Conservation (phyloP, 2,113 vertebrate species). For the Etheostoma cragini region DNA sequence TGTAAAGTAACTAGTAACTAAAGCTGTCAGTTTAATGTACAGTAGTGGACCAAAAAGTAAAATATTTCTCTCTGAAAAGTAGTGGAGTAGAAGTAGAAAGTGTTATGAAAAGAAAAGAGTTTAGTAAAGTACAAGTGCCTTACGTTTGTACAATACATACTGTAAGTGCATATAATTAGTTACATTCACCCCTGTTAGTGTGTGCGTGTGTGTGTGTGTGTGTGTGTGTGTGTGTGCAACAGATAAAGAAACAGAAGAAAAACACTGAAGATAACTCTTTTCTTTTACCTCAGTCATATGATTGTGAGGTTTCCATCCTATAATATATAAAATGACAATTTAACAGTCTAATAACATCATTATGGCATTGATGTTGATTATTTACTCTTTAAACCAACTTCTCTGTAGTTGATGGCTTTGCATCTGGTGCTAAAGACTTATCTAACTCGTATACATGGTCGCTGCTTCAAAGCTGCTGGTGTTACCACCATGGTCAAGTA, state of each 20-base stretch:
- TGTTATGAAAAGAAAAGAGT: too few species aligned
- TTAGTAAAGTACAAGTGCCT: too few species aligned
- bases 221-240: neutral
- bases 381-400: neutral
- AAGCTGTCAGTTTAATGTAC: too few species aligned
- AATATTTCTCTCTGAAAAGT: too few species aligned
- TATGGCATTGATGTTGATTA: neutral
- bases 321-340: conserved; percentile 1
- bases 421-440: neutral
- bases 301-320: neutral
- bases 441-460: neutral
- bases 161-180: too few species aligned
- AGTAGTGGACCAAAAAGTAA: too few species aligned
- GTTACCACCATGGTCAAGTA: neutral
- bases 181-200: too few species aligned
- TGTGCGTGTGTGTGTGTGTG: neutral
- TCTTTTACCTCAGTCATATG: conserved; percentile 6
- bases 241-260: neutral
- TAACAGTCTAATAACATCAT: neutral
- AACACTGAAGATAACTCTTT: neutral
- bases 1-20: too few species aligned
- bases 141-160: too few species aligned
- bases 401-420: neutral
- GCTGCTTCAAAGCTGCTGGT: neutral
- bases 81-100: too few species aligned